Conservation (phyloP, 2,797 vertebrate genomes). For the Premnoplex brunnescens region DNA sequence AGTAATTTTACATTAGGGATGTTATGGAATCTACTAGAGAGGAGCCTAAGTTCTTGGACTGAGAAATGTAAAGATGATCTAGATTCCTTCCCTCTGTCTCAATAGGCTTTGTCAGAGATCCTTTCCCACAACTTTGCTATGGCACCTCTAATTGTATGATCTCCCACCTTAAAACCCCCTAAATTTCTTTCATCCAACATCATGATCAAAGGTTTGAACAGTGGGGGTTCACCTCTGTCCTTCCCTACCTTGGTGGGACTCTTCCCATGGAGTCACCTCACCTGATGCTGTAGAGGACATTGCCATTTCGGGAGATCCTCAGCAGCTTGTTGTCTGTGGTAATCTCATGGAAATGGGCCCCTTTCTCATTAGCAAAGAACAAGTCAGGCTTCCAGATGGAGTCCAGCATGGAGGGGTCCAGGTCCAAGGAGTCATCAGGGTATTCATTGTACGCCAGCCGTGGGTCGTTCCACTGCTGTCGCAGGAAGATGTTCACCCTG, state of each 20-base stretch:
- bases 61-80: not conserved
- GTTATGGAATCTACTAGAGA: not conserved
- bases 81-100: not conserved
- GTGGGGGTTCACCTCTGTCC: not conserved
- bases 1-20: not conserved
- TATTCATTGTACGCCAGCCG: slow-evolving; percentile 95
- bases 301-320: slow-evolving; percentile 93
- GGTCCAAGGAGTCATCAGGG: slow-evolving; percentile 93
- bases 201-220: not conserved
- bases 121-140: not conserved
- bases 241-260: not conserved
- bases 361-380: slow-evolving; percentile 99
- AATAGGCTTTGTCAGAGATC: not conserved
- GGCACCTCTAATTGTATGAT: not conserved
- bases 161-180: fast-evolving
- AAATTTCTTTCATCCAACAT: not conserved
- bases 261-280: slow-evolving; percentile 44
- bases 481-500: slow-evolving; percentile 95
- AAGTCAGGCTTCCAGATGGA: slow-evolving; percentile 99
- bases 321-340: slow-evolving; percentile 98
- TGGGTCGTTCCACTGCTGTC: slow-evolving; percentile 98
- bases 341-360: slow-evolving; percentile 97
- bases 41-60: not conserved
- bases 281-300: slow-evolving; percentile 98
- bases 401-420: slow-evolving; percentile 98